Evolutionary conservation across 2,888 invertebrate species (phyloP).

Genomic region (Campoplex capitator): DNA sequence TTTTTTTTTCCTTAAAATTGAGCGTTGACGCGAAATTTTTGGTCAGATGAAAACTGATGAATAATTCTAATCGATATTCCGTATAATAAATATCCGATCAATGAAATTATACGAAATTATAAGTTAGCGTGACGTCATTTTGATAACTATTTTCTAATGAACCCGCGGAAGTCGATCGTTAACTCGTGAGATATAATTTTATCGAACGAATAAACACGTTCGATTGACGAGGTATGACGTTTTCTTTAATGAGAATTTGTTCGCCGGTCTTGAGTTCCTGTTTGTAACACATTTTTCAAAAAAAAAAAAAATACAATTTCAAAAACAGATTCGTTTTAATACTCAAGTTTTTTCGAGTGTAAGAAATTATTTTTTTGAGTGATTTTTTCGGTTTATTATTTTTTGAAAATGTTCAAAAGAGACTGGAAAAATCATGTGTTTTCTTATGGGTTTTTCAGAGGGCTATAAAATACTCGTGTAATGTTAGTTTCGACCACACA

Average conservation of each 20-base stretch:
- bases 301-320: too few species aligned
- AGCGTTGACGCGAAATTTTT: background rate
- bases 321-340: too few species aligned
- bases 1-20: background rate
- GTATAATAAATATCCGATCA: background rate
- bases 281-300: too few species aligned
- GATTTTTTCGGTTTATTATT: background rate
- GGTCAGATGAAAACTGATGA: background rate
- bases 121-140: background rate
- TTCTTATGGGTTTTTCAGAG: conserved; percentile 26
- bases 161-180: background rate
- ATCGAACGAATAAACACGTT: background rate
- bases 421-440: background rate
- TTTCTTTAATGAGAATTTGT: too few species aligned
- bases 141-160: background rate
- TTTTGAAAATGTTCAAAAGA: background rate
- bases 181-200: conserved; percentile 7
- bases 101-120: background rate
- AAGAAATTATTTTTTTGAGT: background rate
- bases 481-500: background rate
- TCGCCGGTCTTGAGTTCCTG: too few species aligned
- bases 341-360: too few species aligned
- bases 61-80: background rate
- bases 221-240: too few species aligned
- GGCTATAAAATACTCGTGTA: background rate